Evolutionary conservation across 1,140 invertebrate species (phyloP).

Genomic region (Lepidurus apus): DNA sequence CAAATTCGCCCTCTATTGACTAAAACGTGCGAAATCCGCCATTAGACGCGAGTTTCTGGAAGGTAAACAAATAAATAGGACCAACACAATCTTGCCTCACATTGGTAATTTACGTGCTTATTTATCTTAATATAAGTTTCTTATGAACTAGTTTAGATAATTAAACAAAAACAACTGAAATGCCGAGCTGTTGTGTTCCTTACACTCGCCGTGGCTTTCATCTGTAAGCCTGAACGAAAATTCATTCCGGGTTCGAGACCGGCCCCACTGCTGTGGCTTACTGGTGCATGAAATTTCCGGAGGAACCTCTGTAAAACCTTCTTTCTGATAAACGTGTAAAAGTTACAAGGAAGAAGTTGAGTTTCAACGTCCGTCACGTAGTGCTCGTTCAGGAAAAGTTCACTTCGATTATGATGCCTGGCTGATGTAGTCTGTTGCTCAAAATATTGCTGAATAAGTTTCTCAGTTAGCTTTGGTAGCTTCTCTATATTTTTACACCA

Average conservation of each 20-base stretch:
- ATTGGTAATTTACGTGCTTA: no score
- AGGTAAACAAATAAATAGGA: no score
- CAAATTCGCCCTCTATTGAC: no score
- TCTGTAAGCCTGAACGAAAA: conserved; percentile 24
- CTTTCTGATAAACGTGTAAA: conserved; percentile 19
- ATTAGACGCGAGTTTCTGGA: no score
- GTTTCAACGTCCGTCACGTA: conserved; percentile 6
- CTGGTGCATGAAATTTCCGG: conserved; percentile 28
- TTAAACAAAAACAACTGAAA: no score
- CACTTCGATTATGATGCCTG: conserved; percentile 24
- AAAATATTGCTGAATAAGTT: conserved; percentile 26
- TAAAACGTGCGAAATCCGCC: no score
- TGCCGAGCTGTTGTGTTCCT: no score
- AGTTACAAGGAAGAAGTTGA: background rate
- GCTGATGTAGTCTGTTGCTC: background rate
- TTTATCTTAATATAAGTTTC: no score
- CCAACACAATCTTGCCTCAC: no score
- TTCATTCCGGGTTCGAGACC: conserved; percentile 22
- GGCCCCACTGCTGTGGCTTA: conserved; percentile 27
- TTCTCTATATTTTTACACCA: background rate
- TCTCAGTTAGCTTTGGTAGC: conserved; percentile 20
- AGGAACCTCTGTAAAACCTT: conserved; percentile 20
- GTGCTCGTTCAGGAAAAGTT: conserved; percentile 24
- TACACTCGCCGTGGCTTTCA: no score
- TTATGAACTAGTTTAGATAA: no score